phyloP scores from a whole-genome alignment of 2,797 vertebrate species.

The Platalea minor region DNA sequence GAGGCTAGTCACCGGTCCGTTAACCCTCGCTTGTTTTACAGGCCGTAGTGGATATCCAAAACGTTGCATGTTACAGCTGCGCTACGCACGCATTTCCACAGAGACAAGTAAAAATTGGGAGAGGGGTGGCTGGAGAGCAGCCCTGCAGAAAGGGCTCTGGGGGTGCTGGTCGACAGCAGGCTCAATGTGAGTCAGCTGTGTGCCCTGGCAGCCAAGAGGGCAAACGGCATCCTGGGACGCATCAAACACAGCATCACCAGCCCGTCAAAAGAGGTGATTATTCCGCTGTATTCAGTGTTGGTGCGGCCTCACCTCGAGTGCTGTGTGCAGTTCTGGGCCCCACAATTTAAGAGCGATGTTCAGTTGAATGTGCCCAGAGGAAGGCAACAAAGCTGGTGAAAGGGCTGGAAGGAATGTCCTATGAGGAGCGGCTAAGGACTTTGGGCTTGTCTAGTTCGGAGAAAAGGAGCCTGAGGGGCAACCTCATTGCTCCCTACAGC shows the following conservation, averaged over 20 bases:
- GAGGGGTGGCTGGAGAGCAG: too few species aligned
- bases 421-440: not conserved
- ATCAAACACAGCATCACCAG: not conserved
- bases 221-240: not conserved
- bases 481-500: not conserved
- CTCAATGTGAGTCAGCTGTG: not conserved
- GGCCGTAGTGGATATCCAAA: not conserved
- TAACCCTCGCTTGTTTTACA: not conserved
- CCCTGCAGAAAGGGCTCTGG: not conserved
- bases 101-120: not conserved
- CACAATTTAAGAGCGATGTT: not conserved
- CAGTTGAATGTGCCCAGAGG: not conserved
- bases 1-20: not conserved
- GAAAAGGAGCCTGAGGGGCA: not conserved
- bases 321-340: not conserved
- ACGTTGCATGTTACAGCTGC: not conserved
- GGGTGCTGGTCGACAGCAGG: not conserved
- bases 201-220: not conserved
- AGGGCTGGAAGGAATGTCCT: not conserved
- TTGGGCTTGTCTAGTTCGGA: not conserved
- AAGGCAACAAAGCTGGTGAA: not conserved
- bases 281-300: not conserved
- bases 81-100: not conserved
- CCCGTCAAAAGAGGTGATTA: rapidly evolving
- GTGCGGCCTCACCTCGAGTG: not conserved